Evolutionary conservation across 1,140 invertebrate genomes (phyloP), one percentile per base, ranked within the genome.

Genomic region (Pseudachorutes palmiensis): DNA sequence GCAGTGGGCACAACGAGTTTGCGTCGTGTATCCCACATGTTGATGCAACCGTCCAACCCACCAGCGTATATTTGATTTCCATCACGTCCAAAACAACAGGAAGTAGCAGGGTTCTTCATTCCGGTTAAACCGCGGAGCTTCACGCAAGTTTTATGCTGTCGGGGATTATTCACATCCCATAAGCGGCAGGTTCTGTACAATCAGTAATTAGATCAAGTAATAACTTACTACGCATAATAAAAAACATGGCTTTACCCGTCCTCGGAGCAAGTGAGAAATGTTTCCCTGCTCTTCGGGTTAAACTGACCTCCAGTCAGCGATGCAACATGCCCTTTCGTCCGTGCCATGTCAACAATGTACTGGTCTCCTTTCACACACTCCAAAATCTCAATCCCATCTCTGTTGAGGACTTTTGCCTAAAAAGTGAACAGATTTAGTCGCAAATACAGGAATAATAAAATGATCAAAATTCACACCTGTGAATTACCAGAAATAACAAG

Each of bases 331-430:
- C 97, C 97, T 81, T 97, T 97, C 0, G 96, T 99, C 71, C 85
- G 84, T 0, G 89, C 86, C 87, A 94, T 92, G 79, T 99, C 96
- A 1, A 88, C 86, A 33, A 99, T 88, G 76, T 98, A 99, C 78
- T 96, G 94, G 80, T 98, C 95, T 2, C 95, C 91, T 79, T 97
- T 96, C 0, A 94, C 88, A 74, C 94, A 98, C 80, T 99, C 95
- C 19, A 93, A 83, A 67, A 93, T 86, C 77, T 98, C 94, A 75
- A 94, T 93, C 1, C 97, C 97, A 79, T 99, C 96, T 64, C 96
- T 81, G 77, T 98, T 96, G 2, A 98, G 77, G 0, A 99, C 86
- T 79, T 98, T 98, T 0, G 96, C 93, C 71, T 84, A 26, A 2
- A 51, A 48, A 67, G 65, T 12, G 30, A 62, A 16, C 19, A 69